A percentile compares a stretch with the other conserved stretches of the same genome.
These are phyloP conservation scores for Triplophysa rosa DNA, from an alignment of 2,113 vertebrate species.

Conservation along the genomic window DNA sequence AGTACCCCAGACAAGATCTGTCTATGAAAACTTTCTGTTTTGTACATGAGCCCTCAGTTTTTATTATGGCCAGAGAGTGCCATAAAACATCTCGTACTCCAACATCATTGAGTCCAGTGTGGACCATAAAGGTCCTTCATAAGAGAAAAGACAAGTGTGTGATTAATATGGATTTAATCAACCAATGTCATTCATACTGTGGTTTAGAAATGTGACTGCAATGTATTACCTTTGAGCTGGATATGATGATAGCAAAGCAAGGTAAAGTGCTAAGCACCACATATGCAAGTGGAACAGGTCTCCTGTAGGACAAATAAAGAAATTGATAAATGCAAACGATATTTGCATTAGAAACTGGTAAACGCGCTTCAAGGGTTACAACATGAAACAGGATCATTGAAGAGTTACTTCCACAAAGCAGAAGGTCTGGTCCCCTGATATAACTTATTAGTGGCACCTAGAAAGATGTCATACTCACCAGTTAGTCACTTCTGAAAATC, in stretches of 20 bases:
- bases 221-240: slow-evolving; percentile 77
- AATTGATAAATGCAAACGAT: too few species aligned
- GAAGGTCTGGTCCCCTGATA: too few species aligned
- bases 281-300: slow-evolving; percentile 73
- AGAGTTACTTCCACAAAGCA: too few species aligned
- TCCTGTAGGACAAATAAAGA: slow-evolving; percentile 70
- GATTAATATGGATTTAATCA: neutral
- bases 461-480: slow-evolving; percentile 68
- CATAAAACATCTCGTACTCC: neutral
- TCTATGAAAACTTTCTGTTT: neutral
- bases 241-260: slow-evolving; percentile 77
- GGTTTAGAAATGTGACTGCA: neutral
- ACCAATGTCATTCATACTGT: neutral
- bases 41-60: slow-evolving; percentile 6
- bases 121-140: too few species aligned
- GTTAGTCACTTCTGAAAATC: slow-evolving; percentile 59
- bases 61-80: neutral
- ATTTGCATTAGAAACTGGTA: too few species aligned
- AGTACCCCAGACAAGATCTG: slow-evolving; percentile 48
- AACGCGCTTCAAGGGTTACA: too few species aligned
- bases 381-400: too few species aligned
- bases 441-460: neutral
- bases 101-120: too few species aligned
- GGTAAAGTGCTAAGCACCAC: slow-evolving; percentile 76
- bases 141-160: neutral